Evolutionary conservation across 2,113 vertebrate species (phyloP).

Genomic region (Centropristis striata): DNA sequence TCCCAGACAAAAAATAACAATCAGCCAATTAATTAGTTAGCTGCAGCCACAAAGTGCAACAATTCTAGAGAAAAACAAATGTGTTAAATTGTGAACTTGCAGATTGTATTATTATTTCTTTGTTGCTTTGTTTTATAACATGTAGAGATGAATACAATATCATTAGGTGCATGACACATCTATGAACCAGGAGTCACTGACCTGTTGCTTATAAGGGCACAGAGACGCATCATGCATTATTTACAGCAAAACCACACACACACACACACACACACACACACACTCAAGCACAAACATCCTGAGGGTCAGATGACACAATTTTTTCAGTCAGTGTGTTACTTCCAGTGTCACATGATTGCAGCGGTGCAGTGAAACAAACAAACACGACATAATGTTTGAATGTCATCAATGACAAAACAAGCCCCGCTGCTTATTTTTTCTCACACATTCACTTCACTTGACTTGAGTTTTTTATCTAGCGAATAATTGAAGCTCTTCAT

Average conservation of each 20-base stretch:
- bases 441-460: conserved; percentile 12
- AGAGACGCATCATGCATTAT: conserved; percentile 36
- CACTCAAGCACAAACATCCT: not conserved
- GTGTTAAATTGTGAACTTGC: not conserved
- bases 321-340: conserved; percentile 15
- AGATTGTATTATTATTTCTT: not conserved
- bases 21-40: not conserved
- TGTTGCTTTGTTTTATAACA: not conserved
- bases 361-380: not conserved
- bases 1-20: not conserved
- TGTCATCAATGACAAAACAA: conserved; percentile 22
- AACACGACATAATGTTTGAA: conserved; percentile 11
- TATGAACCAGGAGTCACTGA: conserved; percentile 45
- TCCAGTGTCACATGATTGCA: conserved; percentile 14
- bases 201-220: conserved; percentile 36
- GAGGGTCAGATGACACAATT: conserved; percentile 12
- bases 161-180: conserved; percentile 11
- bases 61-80: not conserved
- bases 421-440: conserved; percentile 13
- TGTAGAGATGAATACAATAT: not conserved
- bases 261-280: conserved; percentile 9
- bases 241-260: conserved; percentile 33
- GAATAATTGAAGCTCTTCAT: conserved; percentile 35
- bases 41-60: not conserved
- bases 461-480: conserved; percentile 23